These are phyloP conservation scores for Protophormia terraenovae DNA, from an alignment of 2,888 invertebrate genomes.

Conservation along the genomic window DNA sequence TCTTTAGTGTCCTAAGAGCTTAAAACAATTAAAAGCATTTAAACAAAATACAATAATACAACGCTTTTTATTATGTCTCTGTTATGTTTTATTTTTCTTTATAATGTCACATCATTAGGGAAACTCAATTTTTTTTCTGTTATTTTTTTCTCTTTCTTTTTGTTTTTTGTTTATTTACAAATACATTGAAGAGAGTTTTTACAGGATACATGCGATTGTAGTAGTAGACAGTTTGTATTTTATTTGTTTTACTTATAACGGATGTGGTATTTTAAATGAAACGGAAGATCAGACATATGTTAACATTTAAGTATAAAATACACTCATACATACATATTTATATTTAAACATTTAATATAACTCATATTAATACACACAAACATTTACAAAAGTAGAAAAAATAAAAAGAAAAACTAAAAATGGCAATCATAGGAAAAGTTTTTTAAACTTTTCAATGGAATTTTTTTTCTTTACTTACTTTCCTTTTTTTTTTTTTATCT, in stretches of 20 bases:
- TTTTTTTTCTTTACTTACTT: background rate
- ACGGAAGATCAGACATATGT: conserved; percentile 63
- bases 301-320: conserved; percentile 22
- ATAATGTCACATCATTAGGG: conserved; percentile 49
- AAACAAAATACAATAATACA: conserved; percentile 43
- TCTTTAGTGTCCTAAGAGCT: conserved; percentile 45
- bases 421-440: conserved; percentile 53
- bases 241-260: conserved; percentile 41
- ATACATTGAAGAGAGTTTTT: background rate
- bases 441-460: conserved; percentile 46
- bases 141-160: background rate
- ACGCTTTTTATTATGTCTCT: conserved; percentile 17
- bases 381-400: background rate
- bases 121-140: background rate
- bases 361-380: background rate
- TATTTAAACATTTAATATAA: background rate
- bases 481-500: background rate
- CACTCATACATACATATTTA: background rate
- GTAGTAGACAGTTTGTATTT: conserved; percentile 49
- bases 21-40: conserved; percentile 56
- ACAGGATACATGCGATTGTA: conserved; percentile 56
- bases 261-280: conserved; percentile 63
- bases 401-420: conserved; percentile 6
- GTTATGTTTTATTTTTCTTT: background rate
- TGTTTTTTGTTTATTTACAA: background rate